A percentile compares a stretch with the other conserved stretches of the same genome.
Evolutionary conservation across 2,888 invertebrate species (phyloP).

Genomic region (Thera britannica): DNA sequence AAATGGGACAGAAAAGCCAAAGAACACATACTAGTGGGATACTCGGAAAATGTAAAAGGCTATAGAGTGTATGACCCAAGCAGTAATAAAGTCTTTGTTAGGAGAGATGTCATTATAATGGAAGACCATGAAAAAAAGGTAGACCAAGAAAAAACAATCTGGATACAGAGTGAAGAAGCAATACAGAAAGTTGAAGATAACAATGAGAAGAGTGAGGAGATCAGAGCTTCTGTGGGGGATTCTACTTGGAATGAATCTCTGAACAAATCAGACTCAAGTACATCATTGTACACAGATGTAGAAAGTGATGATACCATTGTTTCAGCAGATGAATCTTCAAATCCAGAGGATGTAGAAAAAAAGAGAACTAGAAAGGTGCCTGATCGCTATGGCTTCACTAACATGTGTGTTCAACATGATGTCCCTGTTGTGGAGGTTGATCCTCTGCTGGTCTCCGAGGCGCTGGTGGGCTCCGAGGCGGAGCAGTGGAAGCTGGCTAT

Average conservation of each 20-base stretch:
- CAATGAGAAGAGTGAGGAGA: not conserved
- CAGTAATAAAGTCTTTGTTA: not conserved
- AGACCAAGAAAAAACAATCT: too few relatives aligned
- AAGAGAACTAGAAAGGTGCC: not conserved
- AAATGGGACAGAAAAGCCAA: too few relatives aligned
- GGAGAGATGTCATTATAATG: not conserved
- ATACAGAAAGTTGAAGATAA: not conserved
- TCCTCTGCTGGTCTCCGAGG: slow-evolving; percentile 9
- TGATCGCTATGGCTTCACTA: not conserved
- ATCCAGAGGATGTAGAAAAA: not conserved
- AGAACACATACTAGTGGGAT: too few relatives aligned
- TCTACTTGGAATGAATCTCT: not conserved
- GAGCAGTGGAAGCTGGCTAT: slow-evolving; percentile 37
- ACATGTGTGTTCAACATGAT: not conserved
- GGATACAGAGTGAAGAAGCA: too few relatives aligned
- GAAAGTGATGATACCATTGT: not conserved
- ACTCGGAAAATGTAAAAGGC: too few relatives aligned
- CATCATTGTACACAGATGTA: not conserved
- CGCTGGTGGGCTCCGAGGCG: slow-evolving; percentile 34
- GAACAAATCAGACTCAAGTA: not conserved
- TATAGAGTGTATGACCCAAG: not conserved
- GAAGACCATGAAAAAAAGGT: not conserved
- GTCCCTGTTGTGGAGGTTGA: not conserved
- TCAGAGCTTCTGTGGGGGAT: not conserved
- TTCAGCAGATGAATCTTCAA: not conserved